Evolutionary conservation across 1,140 invertebrate genomes (phyloP).

Genomic region (Panagrolaimus sp.): DNA sequence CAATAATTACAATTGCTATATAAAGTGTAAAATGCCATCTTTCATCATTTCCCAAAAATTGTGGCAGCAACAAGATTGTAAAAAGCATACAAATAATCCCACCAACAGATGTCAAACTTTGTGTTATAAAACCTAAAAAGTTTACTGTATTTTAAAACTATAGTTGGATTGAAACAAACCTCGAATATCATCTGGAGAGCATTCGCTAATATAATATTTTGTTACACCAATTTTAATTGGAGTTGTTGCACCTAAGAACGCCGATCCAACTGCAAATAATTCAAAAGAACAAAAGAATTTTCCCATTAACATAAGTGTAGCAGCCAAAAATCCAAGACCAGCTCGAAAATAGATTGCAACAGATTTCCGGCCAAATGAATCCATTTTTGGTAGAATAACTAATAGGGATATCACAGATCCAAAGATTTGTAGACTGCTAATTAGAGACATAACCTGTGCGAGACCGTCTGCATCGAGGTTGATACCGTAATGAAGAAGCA

Average conservation of each 20-base stretch:
- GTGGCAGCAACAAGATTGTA: neutral
- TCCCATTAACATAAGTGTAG: neutral
- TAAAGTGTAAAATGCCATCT: neutral
- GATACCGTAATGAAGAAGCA: constrained; percentile 1
- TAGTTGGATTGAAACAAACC: neutral
- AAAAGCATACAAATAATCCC: neutral
- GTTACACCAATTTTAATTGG: neutral
- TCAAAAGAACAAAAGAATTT: neutral
- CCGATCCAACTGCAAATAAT: neutral
- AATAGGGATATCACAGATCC: neutral
- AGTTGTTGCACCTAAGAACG: neutral
- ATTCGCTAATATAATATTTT: neutral
- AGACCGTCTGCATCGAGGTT: neutral
- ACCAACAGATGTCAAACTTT: neutral
- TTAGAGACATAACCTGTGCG: too few species aligned
- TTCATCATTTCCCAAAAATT: neutral
- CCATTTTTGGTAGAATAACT: neutral
- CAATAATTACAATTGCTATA: neutral
- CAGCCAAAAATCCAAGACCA: neutral
- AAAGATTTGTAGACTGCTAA: neutral
- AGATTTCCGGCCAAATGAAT: neutral
- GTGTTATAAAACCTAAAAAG: constrained; percentile 2
- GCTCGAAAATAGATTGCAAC: constrained; percentile 1
- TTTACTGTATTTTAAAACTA: neutral
- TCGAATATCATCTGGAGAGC: neutral